These are phyloP conservation scores for Nautilus pompilius DNA, from an alignment of 1,140 invertebrate genomes.

Conservation along the genomic window DNA sequence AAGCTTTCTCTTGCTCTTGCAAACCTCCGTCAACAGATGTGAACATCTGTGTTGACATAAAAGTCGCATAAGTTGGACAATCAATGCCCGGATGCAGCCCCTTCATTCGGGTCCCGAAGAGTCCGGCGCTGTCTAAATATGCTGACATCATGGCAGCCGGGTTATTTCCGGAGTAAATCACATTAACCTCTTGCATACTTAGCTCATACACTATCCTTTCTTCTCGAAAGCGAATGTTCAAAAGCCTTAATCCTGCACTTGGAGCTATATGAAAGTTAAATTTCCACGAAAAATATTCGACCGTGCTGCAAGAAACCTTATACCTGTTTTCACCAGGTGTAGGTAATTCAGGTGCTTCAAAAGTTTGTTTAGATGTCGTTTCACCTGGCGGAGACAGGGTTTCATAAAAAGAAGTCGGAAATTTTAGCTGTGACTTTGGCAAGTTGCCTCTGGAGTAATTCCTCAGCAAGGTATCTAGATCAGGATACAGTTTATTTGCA, in stretches of 20 bases:
- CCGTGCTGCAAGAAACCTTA: slow-evolving; percentile 20
- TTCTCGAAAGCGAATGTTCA: slow-evolving; percentile 24
- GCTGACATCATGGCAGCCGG: slow-evolving; percentile 24
- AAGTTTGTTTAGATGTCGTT: slow-evolving; percentile 7
- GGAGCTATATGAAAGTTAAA: slow-evolving; percentile 31
- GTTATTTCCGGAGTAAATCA: slow-evolving; percentile 29
- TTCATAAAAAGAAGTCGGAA: slow-evolving; percentile 3
- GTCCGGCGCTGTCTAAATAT: slow-evolving; percentile 31
- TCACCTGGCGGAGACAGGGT: background rate
- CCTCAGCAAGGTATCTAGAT: slow-evolving; percentile 14
- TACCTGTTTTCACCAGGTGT: slow-evolving; percentile 20
- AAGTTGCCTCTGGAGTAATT: slow-evolving; percentile 11
- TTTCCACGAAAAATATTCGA: slow-evolving; percentile 30
- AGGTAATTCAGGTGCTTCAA: slow-evolving; percentile 12
- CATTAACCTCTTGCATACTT: slow-evolving; percentile 35
- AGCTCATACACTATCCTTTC: slow-evolving; percentile 37
- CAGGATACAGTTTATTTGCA: slow-evolving; percentile 17
- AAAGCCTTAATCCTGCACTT: slow-evolving; percentile 24
- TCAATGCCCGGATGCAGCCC: slow-evolving; percentile 38
- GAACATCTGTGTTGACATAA: slow-evolving; percentile 16
- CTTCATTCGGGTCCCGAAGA: slow-evolving; percentile 28
- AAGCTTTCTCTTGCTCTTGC: slow-evolving; percentile 13
- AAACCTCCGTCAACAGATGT: slow-evolving; percentile 8
- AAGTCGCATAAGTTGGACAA: slow-evolving; percentile 40
- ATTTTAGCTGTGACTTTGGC: slow-evolving; percentile 4